Evolutionary conservation across 1,140 invertebrate genomes (phyloP), one percentile per base, ranked within the genome.

Genomic region (Diorhabda carinulata): DNA sequence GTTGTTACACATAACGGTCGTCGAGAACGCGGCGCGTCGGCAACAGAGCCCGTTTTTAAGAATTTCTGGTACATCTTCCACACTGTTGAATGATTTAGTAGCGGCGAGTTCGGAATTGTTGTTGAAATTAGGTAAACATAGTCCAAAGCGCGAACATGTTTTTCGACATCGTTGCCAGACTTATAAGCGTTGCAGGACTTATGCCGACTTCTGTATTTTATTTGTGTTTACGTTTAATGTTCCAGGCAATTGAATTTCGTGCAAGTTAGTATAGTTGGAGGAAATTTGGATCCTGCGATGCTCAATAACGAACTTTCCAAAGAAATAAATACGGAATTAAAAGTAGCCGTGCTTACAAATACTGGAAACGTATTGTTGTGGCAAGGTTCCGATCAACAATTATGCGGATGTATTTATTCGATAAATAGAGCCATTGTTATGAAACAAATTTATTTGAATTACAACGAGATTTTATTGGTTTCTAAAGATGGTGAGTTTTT

Each of bases 291-390:
- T 9, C 80, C 81, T 61, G 73, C 82, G 7, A 67, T 85, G 43
- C 75, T 78, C 71, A 84, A 86, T 68, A 80, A 82, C 70, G 82
- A 83, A 9, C 81, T 83, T 5, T 66, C 69, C 64, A 69, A 58
- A 44, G 72, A 76, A 68, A 44, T 45, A 3, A 74, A 70, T 61
- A 76, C 79, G 45, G 83, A 86, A 71, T 78, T 90, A 7, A 86
- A 84, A 63, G 85, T 91, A 2, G 74, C 87, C 4, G 79, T 89
- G 7, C 81, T 90, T 2, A 87, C 84, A 57, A 85, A 83, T 69
- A 81, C 82, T 10, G 89, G 89, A 58, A 87, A 87, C 73, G 78
- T 91, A 64, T 84, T 87, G 71, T 74, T 91, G 6, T 92, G 90
- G 90, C 85, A 87, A 66, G 86, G 87, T 74, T 83, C 84, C 41